Evolutionary conservation across 1,140 invertebrate genomes (phyloP), one percentile per base, ranked within the genome.

Genomic region (Dryas iulia): DNA sequence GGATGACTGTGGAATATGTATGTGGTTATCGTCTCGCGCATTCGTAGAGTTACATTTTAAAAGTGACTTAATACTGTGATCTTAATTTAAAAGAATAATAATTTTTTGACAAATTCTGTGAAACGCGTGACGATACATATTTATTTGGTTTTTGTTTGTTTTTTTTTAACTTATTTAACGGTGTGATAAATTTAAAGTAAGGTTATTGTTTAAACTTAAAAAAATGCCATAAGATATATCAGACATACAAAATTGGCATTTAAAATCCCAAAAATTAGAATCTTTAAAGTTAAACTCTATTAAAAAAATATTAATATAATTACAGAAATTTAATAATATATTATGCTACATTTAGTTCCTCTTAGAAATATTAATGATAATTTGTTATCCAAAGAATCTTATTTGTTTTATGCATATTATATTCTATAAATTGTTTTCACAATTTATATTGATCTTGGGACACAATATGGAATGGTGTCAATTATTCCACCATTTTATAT

Each of bases 11-110:
- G 89, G 88, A 91, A 91, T 91, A 91, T 89, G 79, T 79, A 81
- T 83, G 73, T 76, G 74, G 70, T 67, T 83, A 89, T 89, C 82
- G 85, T 87, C 84, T 54, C 79, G 81, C 81, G 71, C 78, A 82
- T 86, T 89, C 82, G 77, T 90, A 83, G 85, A 84, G 82, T 86
- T 87, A 87, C 79, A 89, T 89, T 87, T 88, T 81, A 81, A 87
- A 79, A 71, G 87, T 91, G 89, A 91, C 88, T 90, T 91, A 90
- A 89, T 89, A 87, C 89, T 91, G 89, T 91, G 89, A 91, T 91
- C 87, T 90, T 91, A 91, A 89, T 91, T 91, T 91, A 90, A 90
- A 47, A 80, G 77, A 83, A 87, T n/a, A 77, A 78, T 81, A 89
- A 85, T 87, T 91, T 56, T 89, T 90, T 86, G 86, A 89, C 85